Base-by-base conservation (phyloP, 1,140 invertebrate species). In the Asbolus verrucosus region DNA sequence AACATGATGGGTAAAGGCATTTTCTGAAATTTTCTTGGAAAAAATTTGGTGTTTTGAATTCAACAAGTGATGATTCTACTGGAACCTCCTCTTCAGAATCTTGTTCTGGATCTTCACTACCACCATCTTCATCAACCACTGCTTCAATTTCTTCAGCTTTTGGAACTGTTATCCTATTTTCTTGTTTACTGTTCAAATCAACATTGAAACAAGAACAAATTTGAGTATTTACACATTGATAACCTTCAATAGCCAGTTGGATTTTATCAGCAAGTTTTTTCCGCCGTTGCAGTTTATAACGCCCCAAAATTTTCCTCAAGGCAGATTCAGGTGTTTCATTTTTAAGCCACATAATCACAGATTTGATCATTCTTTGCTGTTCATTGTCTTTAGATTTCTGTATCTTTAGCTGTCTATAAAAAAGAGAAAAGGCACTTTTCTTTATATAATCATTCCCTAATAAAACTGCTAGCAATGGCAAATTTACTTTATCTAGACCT, bases 381-480 rank as follows among this genome's bases (percentile, higher is more conserved):
- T 88, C 84, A 72, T 85, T 84, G 60, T 83, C 83, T 67, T 81
- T 84, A 41, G 81, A 83, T 60, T 85, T 84, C 6, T 84, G 81
- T 36, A 90, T 80, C 75, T 87, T 90, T 21, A 95, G 79, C 62
- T 87, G 81, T 6, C 81, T 80, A 80, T 90, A 91, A 78, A 96
- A 94, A 38, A 87, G 85, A 6, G 82, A 82, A 75, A 96, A 94
- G 0, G 86, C 83, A 6, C 80, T 83, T 38, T 83, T 84, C 36
- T 89, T 84, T n/a, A 94, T 87, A 81, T 92, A 96, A 83, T 96
- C 94, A 84, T 96, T 96, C 1, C 94, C 94, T 13, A 95, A 80
- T 4, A 96, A 73, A 6, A 90, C 89, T n/a, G 92, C 91, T 66
- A 94, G 84, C 3, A 97, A 76, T 1, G 94, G 93, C 33, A 96